Percentiles rank a stretch among this genome's conserved stretches.
These are phyloP conservation scores for Galerucella nymphaeae DNA, from an alignment of 2,888 invertebrate genomes.

Conservation along the genomic window DNA sequence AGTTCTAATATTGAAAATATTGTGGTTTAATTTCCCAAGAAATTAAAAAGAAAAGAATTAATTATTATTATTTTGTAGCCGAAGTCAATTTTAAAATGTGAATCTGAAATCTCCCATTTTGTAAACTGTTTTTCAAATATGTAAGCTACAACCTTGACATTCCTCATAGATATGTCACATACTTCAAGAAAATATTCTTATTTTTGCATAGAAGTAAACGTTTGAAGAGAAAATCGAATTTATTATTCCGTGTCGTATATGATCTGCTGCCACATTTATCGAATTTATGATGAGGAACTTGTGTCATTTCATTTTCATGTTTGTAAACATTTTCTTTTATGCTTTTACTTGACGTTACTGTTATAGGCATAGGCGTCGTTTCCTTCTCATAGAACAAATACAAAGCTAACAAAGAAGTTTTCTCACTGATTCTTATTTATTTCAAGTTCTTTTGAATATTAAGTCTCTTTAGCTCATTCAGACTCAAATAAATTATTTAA, in stretches of 20 bases:
- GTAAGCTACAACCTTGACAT: not conserved
- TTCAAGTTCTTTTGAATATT: no score
- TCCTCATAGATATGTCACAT: slow-evolving; percentile 11
- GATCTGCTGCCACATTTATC: slow-evolving; percentile 27
- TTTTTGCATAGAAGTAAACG: slow-evolving; percentile 16
- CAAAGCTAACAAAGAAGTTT: no score
- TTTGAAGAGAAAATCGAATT: slow-evolving; percentile 34
- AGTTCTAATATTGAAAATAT: no score
- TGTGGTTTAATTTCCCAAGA: no score
- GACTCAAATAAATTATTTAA: no score
- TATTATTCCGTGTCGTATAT: slow-evolving; percentile 28
- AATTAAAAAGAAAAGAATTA: no score
- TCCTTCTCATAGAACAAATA: not conserved
- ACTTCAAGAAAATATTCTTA: slow-evolving; percentile 11
- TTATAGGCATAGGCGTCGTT: not conserved
- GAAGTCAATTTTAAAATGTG: no score
- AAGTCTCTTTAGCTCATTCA: no score
- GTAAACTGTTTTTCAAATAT: not conserved
- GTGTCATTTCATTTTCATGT: slow-evolving; percentile 34
- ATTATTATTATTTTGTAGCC: no score
- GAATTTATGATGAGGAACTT: slow-evolving; percentile 33
- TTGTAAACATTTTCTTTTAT: slow-evolving; percentile 36
- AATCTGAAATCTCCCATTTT: not conserved
- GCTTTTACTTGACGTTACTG: not conserved
- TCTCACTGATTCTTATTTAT: no score